Evolutionary conservation across 2,797 vertebrate species (phyloP), one percentile per base, ranked within the genome.

Genomic region (Danio jaintianensis): DNA sequence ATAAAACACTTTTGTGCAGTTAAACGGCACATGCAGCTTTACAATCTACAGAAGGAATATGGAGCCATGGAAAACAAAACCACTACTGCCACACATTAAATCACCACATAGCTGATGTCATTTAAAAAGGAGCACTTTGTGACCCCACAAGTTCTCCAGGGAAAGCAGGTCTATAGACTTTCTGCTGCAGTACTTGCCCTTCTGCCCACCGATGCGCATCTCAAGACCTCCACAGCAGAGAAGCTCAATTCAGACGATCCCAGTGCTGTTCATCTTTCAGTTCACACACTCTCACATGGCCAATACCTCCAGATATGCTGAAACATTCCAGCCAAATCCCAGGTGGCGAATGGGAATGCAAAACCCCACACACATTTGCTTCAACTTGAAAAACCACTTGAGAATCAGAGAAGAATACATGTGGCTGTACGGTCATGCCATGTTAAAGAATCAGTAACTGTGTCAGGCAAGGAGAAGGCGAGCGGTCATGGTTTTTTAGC

Each of bases 401-500:
- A 79, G 81, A 67, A 42, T 64, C 36, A 47, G 52, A 16, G 20
- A 75, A 53, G 59, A 38, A 38, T 52, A 6, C 64, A 52, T 13
- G 29, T 63, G 72, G 64, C 42, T 72, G 53, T 58, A 56, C 38
- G 58, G 75, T 70, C 83, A 86, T 58, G 79, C 59, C 68, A 48
- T 10, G 68, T 66, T 59, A 82, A 62, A 82, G 56, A 70, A 63
- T 68, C 56, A 43, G 36, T 22, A 75, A 12, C 20, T 78, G 68
- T 82, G 53, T 62, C 68, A 72, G n/a, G 76, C 9, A 10, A 48
- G 4, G 45, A 63, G 18, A 79, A 20, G 53, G 48, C n/a, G 78
- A 75, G 47, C 18, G 78, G 81, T 79, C 82, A 81, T 82, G 77
- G 69, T 83, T 89, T 82, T 78, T 84, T 86, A 88, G 59, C 47